Conservation (phyloP, 2,888 invertebrate genomes). For the Phymatocera aterrima region DNA sequence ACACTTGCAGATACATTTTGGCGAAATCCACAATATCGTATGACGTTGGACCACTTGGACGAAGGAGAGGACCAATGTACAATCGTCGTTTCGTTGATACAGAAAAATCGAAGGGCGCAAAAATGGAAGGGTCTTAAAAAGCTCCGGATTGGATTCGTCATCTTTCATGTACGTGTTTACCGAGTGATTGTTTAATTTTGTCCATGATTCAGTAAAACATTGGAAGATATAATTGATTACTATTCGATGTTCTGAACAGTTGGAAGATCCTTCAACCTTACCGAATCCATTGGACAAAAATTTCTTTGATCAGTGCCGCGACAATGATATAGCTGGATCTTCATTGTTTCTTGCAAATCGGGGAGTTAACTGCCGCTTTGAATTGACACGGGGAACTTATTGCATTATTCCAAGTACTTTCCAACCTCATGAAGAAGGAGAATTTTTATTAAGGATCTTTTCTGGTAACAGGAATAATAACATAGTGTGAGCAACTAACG, state of each 20-base stretch:
- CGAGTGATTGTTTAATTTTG: background rate
- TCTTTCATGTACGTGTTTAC: slow-evolving; percentile 85
- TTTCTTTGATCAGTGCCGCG: slow-evolving; percentile 75
- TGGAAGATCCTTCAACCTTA: slow-evolving; percentile 62
- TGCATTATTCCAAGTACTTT: slow-evolving; percentile 78
- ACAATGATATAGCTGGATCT: slow-evolving; percentile 80
- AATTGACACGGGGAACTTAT: slow-evolving; percentile 77
- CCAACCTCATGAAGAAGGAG: slow-evolving; percentile 77
- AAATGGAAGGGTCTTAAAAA: slow-evolving; percentile 93
- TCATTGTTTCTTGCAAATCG: slow-evolving; percentile 78
- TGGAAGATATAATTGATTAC: background rate
- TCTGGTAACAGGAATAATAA: slow-evolving; percentile 72
- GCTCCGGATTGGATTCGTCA: slow-evolving; percentile 96
- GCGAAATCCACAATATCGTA: slow-evolving; percentile 89
- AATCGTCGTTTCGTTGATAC: slow-evolving; percentile 95
- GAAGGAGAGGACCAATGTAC: slow-evolving; percentile 95
- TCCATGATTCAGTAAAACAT: background rate
- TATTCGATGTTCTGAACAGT: slow-evolving; percentile 49
- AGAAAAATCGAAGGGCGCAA: slow-evolving; percentile 95
- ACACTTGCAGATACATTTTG: slow-evolving; percentile 87
- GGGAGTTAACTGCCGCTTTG: slow-evolving; percentile 77
- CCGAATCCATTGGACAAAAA: slow-evolving; percentile 72
- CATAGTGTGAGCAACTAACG: slow-evolving; percentile 63
- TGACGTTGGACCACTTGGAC: slow-evolving; percentile 89
- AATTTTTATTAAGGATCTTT: slow-evolving; percentile 78